Evolutionary conservation across 2,797 vertebrate genomes (phyloP).

Genomic region (Gouania willdenowi): DNA sequence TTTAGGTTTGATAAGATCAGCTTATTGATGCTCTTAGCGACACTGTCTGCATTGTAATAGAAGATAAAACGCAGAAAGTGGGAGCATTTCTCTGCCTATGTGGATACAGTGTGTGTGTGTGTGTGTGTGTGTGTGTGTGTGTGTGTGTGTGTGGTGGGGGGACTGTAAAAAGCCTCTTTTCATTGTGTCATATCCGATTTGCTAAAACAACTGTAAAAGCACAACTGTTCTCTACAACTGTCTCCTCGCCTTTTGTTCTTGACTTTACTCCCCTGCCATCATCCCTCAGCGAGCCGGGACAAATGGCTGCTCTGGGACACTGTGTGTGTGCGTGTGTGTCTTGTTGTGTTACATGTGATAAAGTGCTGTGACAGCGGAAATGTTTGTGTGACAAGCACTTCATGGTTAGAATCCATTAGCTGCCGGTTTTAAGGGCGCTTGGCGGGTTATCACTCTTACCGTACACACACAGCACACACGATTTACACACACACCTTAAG

Average conservation of each 20-base stretch:
- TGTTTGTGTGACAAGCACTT: constrained; percentile 79
- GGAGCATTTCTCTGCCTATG: too few relatives aligned
- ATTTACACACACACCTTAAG: too few relatives aligned
- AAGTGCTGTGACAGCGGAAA: constrained; percentile 79
- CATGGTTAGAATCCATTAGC: constrained; percentile 69
- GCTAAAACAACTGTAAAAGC: constrained; percentile 87
- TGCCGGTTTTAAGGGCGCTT: constrained; percentile 68
- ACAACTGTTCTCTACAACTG: constrained; percentile 72
- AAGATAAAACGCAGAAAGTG: too few relatives aligned
- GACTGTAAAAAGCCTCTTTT: constrained; percentile 69
- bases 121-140: too few relatives aligned
- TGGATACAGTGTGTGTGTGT: too few relatives aligned
- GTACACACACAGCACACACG: constrained; percentile 4
- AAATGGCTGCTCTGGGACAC: constrained; percentile 75
- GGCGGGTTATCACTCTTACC: constrained; percentile 61
- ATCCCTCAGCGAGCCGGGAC: constrained; percentile 59
- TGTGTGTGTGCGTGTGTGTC: constrained; percentile 10
- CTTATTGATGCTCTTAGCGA: too few relatives aligned
- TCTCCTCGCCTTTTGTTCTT: constrained; percentile 59
- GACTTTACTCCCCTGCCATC: constrained; percentile 36
- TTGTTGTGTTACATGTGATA: constrained; percentile 63
- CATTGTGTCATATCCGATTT: constrained; percentile 87
- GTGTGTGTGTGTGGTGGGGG: constrained; percentile 29
- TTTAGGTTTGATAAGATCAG: too few relatives aligned
- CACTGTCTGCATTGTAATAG: too few relatives aligned